phyloP scores from a whole-genome alignment of 2,888 invertebrate genomes.

The Heliconius hortense region DNA sequence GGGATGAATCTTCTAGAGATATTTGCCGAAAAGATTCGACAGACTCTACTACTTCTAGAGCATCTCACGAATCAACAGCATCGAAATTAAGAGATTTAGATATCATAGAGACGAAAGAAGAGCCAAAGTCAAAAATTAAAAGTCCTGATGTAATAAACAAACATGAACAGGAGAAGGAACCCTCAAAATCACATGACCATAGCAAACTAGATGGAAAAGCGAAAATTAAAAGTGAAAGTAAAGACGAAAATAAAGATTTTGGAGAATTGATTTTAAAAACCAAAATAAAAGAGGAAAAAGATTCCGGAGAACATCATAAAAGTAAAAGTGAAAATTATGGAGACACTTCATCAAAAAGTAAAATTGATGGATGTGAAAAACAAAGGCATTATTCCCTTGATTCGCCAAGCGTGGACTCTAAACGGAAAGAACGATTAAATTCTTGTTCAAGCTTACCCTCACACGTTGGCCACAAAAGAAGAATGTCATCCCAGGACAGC shows the following conservation, averaged over 20 bases:
- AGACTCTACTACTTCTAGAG: slow-evolving; percentile 73
- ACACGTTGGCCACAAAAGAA: slow-evolving; percentile 86
- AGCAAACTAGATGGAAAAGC: slow-evolving; percentile 51
- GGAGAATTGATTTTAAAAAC: slow-evolving; percentile 41
- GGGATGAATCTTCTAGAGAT: slow-evolving; percentile 71
- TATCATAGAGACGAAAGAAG: slow-evolving; percentile 65
- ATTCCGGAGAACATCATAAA: slow-evolving; percentile 50
- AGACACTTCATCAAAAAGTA: slow-evolving; percentile 55
- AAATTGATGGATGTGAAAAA: slow-evolving; percentile 66
- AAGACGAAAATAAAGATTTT: slow-evolving; percentile 68
- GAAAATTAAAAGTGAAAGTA: slow-evolving; percentile 69
- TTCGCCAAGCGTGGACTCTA: slow-evolving; percentile 70
- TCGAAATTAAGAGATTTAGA: slow-evolving; percentile 68
- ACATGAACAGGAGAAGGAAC: slow-evolving; percentile 77
- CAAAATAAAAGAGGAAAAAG: slow-evolving; percentile 76
- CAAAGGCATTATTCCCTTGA: slow-evolving; percentile 77
- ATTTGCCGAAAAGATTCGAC: slow-evolving; percentile 77
- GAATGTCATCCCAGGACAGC: slow-evolving; percentile 90
- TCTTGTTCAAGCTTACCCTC: slow-evolving; percentile 83
- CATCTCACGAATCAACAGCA: slow-evolving; percentile 67
- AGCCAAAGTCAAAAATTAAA: slow-evolving; percentile 62
- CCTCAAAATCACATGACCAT: slow-evolving; percentile 48
- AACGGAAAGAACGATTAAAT: slow-evolving; percentile 84
- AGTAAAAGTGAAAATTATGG: slow-evolving; percentile 54
- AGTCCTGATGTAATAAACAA: slow-evolving; percentile 74